phyloP scores from a whole-genome alignment of 2,797 vertebrate species.

The Gallinago stenura region DNA sequence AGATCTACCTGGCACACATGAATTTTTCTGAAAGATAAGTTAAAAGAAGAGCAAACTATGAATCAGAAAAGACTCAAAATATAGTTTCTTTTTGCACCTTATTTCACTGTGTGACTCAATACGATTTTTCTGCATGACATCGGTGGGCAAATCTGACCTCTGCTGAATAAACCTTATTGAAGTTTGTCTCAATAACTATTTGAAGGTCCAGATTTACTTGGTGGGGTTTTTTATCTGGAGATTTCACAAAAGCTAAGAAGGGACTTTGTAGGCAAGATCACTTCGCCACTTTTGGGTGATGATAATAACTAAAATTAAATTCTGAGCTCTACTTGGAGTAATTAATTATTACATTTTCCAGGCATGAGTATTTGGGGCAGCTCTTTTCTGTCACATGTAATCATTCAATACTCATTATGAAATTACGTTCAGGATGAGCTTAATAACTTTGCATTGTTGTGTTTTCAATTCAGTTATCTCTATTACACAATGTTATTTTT shows the following conservation, averaged over 20 bases:
- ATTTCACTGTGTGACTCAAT: background rate
- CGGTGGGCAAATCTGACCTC: background rate
- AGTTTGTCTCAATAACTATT: background rate
- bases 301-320: constrained; percentile 22
- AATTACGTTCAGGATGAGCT: constrained; percentile 56
- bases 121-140: background rate
- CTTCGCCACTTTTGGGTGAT: constrained; percentile 7
- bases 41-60: background rate
- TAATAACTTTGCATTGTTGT: constrained; percentile 51
- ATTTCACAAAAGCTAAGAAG: background rate
- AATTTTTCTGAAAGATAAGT: background rate
- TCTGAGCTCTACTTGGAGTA: constrained; percentile 23
- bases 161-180: background rate
- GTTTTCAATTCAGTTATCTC: constrained; percentile 53
- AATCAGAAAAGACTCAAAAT: background rate
- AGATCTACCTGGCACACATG: background rate
- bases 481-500: constrained; percentile 55
- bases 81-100: background rate
- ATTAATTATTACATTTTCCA: constrained; percentile 51
- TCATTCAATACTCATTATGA: constrained; percentile 59
- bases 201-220: background rate
- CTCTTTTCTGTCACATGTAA: constrained; percentile 25
- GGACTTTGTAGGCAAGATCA: background rate
- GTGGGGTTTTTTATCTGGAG: background rate
- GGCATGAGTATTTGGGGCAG: constrained; percentile 30